phyloP scores from a whole-genome alignment of 2,888 invertebrate genomes.

The Ennomos erosarius region DNA sequence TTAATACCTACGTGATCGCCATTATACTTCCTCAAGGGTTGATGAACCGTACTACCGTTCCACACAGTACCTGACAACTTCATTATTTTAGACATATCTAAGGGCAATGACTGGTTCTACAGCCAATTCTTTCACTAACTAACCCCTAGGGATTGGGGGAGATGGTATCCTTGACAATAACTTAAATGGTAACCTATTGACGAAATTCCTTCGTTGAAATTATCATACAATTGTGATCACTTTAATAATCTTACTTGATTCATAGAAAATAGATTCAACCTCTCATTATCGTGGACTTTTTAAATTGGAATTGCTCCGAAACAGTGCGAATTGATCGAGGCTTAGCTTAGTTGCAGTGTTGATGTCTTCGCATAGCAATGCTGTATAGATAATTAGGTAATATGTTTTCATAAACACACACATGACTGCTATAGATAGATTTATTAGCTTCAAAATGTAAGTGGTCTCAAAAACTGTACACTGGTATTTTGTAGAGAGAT shows the following conservation, averaged over 20 bases:
- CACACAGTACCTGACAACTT: conserved; percentile 40
- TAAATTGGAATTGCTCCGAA: conserved; percentile 29
- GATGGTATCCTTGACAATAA: conserved; percentile 36
- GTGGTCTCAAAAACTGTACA: too few relatives aligned
- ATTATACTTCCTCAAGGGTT: conserved; percentile 59
- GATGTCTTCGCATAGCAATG: conserved; percentile 31
- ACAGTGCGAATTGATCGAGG: conserved; percentile 34
- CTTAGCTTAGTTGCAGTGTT: conserved; percentile 25
- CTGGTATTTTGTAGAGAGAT: too few relatives aligned
- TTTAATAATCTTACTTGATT: conserved; percentile 29
- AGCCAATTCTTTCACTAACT: conserved; percentile 36
- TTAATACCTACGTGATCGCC: conserved; percentile 70
- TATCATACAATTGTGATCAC: conserved; percentile 16
- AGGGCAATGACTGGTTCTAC: conserved; percentile 40
- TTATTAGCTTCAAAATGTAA: too few relatives aligned
- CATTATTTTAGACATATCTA: conserved; percentile 44
- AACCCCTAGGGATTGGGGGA: too few relatives aligned
- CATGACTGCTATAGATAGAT: too few relatives aligned
- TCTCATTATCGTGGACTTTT: conserved; percentile 28
- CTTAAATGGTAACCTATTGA: conserved; percentile 20
- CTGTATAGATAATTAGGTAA: conserved; percentile 28
- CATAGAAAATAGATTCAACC: conserved; percentile 11
- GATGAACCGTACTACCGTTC: conserved; percentile 67
- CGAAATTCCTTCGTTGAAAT: conserved; percentile 11
- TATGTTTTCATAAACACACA: too few relatives aligned